Evolutionary conservation across 2,113 vertebrate genomes (phyloP).

Genomic region (Plecturocebus donacophilus): DNA sequence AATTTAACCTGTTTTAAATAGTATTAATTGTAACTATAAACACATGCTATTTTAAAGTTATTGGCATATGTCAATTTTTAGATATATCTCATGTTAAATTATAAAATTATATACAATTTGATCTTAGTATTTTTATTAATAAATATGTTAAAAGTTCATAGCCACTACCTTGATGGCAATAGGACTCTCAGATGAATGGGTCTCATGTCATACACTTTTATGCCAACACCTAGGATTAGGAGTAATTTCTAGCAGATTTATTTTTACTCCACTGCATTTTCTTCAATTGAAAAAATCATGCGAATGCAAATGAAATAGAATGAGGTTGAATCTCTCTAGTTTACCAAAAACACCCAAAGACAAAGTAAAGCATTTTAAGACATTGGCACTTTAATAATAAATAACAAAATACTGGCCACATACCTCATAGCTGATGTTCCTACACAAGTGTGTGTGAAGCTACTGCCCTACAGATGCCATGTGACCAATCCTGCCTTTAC

Average conservation of each 20-base stretch:
- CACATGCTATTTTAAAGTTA: neutral
- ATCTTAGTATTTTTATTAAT: neutral
- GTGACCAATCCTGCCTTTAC: neutral
- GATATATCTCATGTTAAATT: neutral
- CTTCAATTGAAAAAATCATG: neutral
- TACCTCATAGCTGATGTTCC: neutral
- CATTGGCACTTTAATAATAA: neutral
- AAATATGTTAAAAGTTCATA: neutral
- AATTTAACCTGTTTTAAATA: slow-evolving; percentile 26
- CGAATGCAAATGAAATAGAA: neutral
- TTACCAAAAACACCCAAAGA: neutral
- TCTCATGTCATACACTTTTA: neutral
- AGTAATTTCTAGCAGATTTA: neutral
- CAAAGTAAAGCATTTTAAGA: neutral
- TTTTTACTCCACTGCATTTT: neutral
- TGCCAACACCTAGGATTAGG: neutral
- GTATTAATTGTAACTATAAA: neutral
- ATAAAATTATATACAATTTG: neutral
- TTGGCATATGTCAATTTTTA: neutral
- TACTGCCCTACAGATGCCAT: neutral
- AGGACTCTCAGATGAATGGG: neutral
- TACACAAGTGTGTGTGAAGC: neutral
- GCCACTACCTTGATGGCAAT: neutral
- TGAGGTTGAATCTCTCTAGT: neutral
- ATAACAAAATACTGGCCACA: neutral